A percentile compares a stretch with the other conserved stretches of the same genome.
phyloP scores from a whole-genome alignment of 2,797 vertebrate species.

The Discoglossus pictus region DNA sequence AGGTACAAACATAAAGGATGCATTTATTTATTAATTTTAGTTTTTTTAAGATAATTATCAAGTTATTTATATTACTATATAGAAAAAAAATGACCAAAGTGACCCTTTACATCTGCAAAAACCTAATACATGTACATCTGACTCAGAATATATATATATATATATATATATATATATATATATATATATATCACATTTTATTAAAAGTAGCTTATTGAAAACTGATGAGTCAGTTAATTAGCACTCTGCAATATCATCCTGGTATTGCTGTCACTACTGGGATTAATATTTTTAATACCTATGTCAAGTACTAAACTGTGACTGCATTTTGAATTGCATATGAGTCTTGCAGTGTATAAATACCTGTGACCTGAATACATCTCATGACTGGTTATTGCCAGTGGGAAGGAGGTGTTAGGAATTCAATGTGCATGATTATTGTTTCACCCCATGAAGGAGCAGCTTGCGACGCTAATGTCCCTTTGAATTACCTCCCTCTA shows the following conservation, averaged over 20 bases:
- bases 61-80: too few relatives aligned
- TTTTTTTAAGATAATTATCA: too few relatives aligned
- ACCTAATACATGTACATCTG: too few relatives aligned
- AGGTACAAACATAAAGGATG: too few relatives aligned
- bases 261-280: not conserved
- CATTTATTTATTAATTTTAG: too few relatives aligned
- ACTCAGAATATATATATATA: too few relatives aligned
- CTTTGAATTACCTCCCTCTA: slow-evolving; percentile 34
- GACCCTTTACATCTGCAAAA: too few relatives aligned
- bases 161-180: too few relatives aligned
- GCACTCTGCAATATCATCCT: not conserved
- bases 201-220: too few relatives aligned
- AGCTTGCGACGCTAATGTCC: slow-evolving; percentile 32
- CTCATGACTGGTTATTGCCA: slow-evolving; percentile 38
- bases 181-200: too few relatives aligned
- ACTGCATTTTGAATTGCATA: slow-evolving; percentile 36
- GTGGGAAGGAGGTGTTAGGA: slow-evolving; percentile 33
- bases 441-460: slow-evolving; percentile 39
- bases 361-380: slow-evolving; percentile 45
- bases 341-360: slow-evolving; percentile 30
- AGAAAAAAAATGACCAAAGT: too few relatives aligned
- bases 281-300: slow-evolving; percentile 32
- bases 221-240: not conserved
- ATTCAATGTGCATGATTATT: slow-evolving; percentile 35
- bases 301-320: slow-evolving; percentile 20